Evolutionary conservation across 2,797 vertebrate species (phyloP), one percentile per base, ranked within the genome.

Genomic region (Pelobates cultripes): DNA sequence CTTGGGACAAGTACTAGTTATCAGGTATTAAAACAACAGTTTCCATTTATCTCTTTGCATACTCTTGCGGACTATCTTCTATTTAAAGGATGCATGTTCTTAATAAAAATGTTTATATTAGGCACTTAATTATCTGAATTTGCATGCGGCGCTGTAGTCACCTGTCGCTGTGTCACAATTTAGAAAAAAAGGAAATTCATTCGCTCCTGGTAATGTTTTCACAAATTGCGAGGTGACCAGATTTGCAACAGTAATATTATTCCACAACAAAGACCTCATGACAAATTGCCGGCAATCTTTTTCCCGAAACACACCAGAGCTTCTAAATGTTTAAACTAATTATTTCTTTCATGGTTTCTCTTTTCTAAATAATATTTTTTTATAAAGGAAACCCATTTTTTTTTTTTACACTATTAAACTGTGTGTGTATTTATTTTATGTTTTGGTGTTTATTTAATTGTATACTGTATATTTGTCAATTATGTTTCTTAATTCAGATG

Each of bases 21-120:
- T 81, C 80, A 76, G 80, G 73, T 81, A 81, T 81, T 81, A 81
- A 81, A 76, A 81, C 66, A 75, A 71, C 73, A 73, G 70, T 63
- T 70, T 55, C 80, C 28, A 76, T 75, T 76, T 81, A 81, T 76
- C 42, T 76, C 79, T 73, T 76, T 44, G 28, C 75, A 43, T 45
- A 28, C 69, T 45, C 72, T 53, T 44, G 68, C 5, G 57, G 74
- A 66, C 80, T 13, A 40, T 41, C 44, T 60, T 14, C 57, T 17
- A 70, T 76, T 53, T 64, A 55, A 66, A 55, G 68, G 60, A 47
- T 67, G 44, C 66, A 77, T 82, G 80, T 40, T 73, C 71, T 70
- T 70, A 70, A 82, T 82, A 82, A 82, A 82, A 64, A 72, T 71
- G 67, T 82, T 82, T 72, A 76, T 64, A 82, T 77, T 77, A 28